Conservation (phyloP, 2,113 vertebrate genomes). For the Abramis brama region DNA sequence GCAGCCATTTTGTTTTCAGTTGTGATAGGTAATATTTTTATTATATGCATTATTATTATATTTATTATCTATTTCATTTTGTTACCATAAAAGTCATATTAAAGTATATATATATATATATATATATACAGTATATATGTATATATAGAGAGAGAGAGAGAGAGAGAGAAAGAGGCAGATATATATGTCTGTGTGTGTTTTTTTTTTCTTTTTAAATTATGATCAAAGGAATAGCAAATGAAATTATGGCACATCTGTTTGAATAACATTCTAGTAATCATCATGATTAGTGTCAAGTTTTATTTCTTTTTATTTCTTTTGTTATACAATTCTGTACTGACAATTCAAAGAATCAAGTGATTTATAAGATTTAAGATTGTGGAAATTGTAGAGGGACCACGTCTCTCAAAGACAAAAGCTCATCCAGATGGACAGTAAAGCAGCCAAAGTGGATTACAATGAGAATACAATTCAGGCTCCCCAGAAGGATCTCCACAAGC, state of each 20-base stretch:
- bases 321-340: not conserved
- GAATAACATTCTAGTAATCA: too few species aligned
- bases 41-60: not conserved
- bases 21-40: not conserved
- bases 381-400: not conserved
- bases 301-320: not conserved
- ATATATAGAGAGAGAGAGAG: too few species aligned
- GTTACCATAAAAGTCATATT: too few species aligned
- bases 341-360: not conserved
- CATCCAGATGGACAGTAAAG: conserved; percentile 14
- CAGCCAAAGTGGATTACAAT: conserved; percentile 59
- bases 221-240: too few species aligned
- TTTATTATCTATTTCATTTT: too few species aligned
- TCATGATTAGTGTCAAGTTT: too few species aligned
- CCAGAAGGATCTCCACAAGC: conserved; percentile 12
- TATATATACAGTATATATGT: too few species aligned
- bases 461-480: conserved; percentile 7
- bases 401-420: conserved; percentile 17
- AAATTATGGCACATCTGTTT: too few species aligned
- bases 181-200: too few species aligned
- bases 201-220: too few species aligned
- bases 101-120: too few species aligned
- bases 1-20: not conserved
- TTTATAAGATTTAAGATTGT: not conserved
- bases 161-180: too few species aligned